Evolutionary conservation across 2,797 vertebrate species (phyloP), one percentile per base, ranked within the genome.

Genomic region (Morelia viridis): DNA sequence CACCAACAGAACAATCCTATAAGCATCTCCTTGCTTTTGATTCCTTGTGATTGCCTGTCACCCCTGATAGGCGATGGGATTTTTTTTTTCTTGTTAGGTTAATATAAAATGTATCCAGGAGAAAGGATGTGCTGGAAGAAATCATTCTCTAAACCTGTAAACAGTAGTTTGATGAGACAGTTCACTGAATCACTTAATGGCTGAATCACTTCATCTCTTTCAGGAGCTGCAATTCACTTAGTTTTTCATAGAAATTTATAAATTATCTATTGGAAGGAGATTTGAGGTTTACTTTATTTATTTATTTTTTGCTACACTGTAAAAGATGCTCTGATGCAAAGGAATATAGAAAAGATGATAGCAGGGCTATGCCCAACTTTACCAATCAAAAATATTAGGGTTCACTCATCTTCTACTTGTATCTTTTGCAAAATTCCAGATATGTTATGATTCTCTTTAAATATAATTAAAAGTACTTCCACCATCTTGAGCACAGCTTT

Each of bases 151-250:
- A 56, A 91, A 24, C 13, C 61, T 93, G 58, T 89, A 57, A 88
- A 91, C 46, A 76, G 57, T 86, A 89, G 57, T 56, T 86, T 91
- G 64, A 89, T 85, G 56, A 91, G 87, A 76, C 62, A 91, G 17
- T 89, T 91, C 90, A 86, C 62, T 85, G 80, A 86, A 91, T 71
- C 87, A 85, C 92, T 93, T 91, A 89, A 88, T 84, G 50, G 80
- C 85, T 83, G 71, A 90, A 88, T 90, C 68, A 88, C 71, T 93
- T 91, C 61, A 71, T 89, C 87, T 91, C 35, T 91, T 68, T 71
- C 65, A 91, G 62, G 62, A 76, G 35, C 26, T 91, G 13, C 86
- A 89, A 31, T 85, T 83, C 22, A 68, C 28, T 88, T 91, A 64
- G 60, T 65, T 85, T 68, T 71, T 65, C 90, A 93, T 89, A 28